phyloP scores from a whole-genome alignment of 2,888 invertebrate species.

The Scaptomyza reducta region DNA sequence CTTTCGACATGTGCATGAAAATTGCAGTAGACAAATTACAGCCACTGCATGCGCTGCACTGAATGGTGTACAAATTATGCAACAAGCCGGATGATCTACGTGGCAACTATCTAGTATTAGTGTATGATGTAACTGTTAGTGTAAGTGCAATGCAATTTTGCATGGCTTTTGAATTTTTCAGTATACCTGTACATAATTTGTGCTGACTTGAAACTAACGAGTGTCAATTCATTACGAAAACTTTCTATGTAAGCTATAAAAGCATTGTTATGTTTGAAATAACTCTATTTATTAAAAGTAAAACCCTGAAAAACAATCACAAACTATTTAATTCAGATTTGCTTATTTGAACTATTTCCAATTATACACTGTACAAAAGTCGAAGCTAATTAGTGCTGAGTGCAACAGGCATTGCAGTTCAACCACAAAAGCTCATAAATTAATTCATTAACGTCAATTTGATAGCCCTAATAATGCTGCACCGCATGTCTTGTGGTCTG shows the following conservation, averaged over 20 bases:
- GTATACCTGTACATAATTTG: neutral
- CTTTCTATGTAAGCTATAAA: neutral
- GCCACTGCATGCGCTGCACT: slow-evolving; percentile 14
- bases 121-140: slow-evolving; percentile 1
- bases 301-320: no score
- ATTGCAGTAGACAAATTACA: slow-evolving; percentile 55
- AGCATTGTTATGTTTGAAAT: neutral
- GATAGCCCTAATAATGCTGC: slow-evolving; percentile 67
- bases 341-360: slow-evolving; percentile 30
- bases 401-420: slow-evolving; percentile 43
- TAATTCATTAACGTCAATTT: slow-evolving; percentile 80
- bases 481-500: slow-evolving; percentile 45
- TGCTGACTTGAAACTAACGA: neutral
- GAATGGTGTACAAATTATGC: slow-evolving; percentile 13
- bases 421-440: slow-evolving; percentile 74
- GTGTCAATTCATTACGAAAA: neutral
- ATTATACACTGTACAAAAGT: slow-evolving; percentile 15
- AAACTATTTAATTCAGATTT: slow-evolving; percentile 4
- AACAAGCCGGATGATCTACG: neutral
- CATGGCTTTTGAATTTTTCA: neutral
- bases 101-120: neutral
- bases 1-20: slow-evolving; percentile 56
- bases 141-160: neutral
- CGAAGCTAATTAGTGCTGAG: slow-evolving; percentile 45
- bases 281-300: no score